Percentiles rank a stretch among this genome's conserved stretches.
Conservation (phyloP, 1,140 invertebrate genomes). For the Ganaspis sp. region DNA sequence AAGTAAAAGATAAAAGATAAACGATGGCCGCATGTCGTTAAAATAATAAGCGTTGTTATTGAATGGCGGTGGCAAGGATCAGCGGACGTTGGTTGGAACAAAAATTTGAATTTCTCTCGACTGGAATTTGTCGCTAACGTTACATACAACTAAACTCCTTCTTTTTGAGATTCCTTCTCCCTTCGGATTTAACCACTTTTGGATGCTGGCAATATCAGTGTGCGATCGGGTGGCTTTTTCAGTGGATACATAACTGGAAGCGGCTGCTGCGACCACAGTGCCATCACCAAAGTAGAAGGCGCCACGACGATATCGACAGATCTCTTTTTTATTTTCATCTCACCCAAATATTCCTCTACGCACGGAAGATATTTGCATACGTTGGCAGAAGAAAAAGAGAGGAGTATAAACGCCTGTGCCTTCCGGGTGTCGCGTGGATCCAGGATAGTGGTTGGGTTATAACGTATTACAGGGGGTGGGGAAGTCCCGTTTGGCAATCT, state of each 20-base stretch:
- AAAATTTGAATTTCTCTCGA: conserved; percentile 67
- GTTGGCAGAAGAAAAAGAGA: conserved; percentile 41
- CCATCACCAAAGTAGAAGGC: conserved; percentile 50
- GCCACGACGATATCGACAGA: conserved; percentile 51
- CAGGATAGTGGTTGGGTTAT: conserved; percentile 59
- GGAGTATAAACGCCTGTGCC: conserved; percentile 45
- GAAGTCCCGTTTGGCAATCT: conserved; percentile 75
- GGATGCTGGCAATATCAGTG: conserved; percentile 59
- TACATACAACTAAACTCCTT: conserved; percentile 39
- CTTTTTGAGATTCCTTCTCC: conserved; percentile 42
- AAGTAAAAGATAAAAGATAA: conserved; percentile 14
- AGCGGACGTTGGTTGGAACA: conserved; percentile 51
- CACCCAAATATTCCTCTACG: conserved; percentile 47
- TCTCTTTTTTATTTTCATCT: conserved; percentile 33
- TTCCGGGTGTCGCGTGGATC: conserved; percentile 37
- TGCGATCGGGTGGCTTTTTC: conserved; percentile 53
- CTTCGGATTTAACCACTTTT: conserved; percentile 47
- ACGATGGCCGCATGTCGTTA: conserved; percentile 58
- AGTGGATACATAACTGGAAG: conserved; percentile 59
- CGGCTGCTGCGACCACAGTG: conserved; percentile 43
- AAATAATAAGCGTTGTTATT: conserved; percentile 74
- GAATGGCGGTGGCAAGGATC: conserved; percentile 58
- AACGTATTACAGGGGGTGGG: conserved; percentile 66
- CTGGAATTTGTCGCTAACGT: conserved; percentile 61
- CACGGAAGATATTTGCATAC: conserved; percentile 59